A percentile compares a stretch with the other conserved stretches of the same genome.
These are phyloP conservation scores for Acromyrmex heyeri DNA, from an alignment of 1,140 invertebrate species.

Conservation along the genomic window DNA sequence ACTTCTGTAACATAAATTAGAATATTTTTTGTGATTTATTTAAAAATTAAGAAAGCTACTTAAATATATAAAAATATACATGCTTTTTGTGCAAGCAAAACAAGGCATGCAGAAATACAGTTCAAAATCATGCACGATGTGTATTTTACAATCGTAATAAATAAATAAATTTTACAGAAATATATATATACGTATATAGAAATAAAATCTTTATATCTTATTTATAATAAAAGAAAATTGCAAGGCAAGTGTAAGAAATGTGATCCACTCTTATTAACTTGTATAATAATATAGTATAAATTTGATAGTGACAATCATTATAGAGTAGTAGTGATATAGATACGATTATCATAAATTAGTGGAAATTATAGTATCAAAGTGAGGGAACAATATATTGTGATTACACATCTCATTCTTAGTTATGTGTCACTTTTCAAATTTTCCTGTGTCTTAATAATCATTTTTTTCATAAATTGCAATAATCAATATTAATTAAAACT, in stretches of 20 bases:
- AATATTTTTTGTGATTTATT: conserved; percentile 3
- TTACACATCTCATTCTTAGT: conserved; percentile 8
- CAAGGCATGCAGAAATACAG: conserved; percentile 41
- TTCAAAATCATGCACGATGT: conserved; percentile 46
- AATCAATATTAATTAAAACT: conserved; percentile 16
- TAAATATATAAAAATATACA: conserved; percentile 33
- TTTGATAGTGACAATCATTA: not conserved
- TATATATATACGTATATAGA: not conserved
- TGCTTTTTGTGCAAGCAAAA: conserved; percentile 25
- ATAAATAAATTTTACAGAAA: conserved; percentile 4
- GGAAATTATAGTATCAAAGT: conserved; percentile 3
- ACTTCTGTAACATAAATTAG: not conserved
- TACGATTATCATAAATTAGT: conserved; percentile 12
- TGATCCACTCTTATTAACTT: not conserved
- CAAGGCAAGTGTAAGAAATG: conserved; percentile 40
- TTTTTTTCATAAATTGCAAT: not conserved
- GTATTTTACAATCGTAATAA: conserved; percentile 21
- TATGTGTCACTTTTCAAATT: conserved; percentile 33
- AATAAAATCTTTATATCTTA: not conserved
- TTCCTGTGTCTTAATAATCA: not conserved
- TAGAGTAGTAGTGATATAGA: conserved; percentile 8
- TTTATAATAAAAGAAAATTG: conserved; percentile 13
- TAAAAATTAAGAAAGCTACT: conserved; percentile 39
- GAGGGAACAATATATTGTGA: conserved; percentile 1
- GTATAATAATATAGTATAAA: conserved; percentile 7